Conservation (phyloP, 2,888 invertebrate genomes). For the Tipula lateralis region DNA sequence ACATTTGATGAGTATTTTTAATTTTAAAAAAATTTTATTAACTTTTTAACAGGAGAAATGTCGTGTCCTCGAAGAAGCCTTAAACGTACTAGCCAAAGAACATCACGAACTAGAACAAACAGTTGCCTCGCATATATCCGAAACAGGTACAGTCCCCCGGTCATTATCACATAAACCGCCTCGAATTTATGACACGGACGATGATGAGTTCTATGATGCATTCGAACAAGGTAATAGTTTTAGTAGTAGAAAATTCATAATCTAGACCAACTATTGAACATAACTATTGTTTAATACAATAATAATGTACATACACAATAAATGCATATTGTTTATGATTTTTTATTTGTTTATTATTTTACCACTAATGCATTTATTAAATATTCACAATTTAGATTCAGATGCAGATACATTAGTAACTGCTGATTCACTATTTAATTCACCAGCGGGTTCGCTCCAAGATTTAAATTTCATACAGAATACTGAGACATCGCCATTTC, state of each 20-base stretch:
- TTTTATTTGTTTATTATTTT: constrained; percentile 2
- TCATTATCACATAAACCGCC: constrained; percentile 39
- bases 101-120: constrained; percentile 65
- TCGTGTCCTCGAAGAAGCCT: constrained; percentile 61
- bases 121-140: constrained; percentile 55
- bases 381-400: constrained; percentile 44
- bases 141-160: constrained; percentile 35
- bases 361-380: background rate
- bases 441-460: constrained; percentile 36
- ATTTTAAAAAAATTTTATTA: constrained; percentile 28
- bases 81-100: constrained; percentile 62
- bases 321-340: background rate
- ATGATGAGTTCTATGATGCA: constrained; percentile 48
- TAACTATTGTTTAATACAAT: background rate
- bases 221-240: constrained; percentile 43
- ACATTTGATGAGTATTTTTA: constrained; percentile 34
- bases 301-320: background rate
- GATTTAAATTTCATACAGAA: constrained; percentile 34
- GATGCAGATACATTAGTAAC: constrained; percentile 48
- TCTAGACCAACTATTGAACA: background rate
- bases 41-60: constrained; percentile 52
- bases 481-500: background rate
- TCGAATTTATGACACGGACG: constrained; percentile 44
- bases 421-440: constrained; percentile 39
- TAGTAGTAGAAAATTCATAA: background rate